These are phyloP conservation scores for Ichneumoninae sp. DNA, from an alignment of 2,888 invertebrate species.

Conservation along the genomic window DNA sequence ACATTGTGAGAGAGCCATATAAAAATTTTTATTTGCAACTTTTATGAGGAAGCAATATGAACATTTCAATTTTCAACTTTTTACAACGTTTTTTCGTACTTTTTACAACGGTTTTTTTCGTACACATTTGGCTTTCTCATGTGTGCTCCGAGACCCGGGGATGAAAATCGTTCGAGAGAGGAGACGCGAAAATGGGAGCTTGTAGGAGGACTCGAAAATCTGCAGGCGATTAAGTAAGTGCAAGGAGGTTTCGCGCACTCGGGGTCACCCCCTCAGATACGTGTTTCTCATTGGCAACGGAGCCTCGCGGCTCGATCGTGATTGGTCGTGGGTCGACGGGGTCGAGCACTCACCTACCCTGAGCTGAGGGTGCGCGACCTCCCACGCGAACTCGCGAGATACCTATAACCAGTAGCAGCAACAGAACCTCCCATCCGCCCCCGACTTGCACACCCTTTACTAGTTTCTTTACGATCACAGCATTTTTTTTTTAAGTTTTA, in stretches of 20 bases:
- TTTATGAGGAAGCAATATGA: too few species aligned
- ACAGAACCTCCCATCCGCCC: conserved; percentile 48
- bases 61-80: too few species aligned
- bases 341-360: conserved; percentile 80
- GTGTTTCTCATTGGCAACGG: conserved; percentile 79
- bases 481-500: not conserved
- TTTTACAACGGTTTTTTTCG: not conserved
- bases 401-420: conserved; percentile 62
- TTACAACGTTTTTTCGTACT: too few species aligned
- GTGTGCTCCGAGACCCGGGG: not conserved
- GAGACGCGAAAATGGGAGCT: not conserved
- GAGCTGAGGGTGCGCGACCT: conserved; percentile 77
- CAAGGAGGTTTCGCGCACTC: conserved; percentile 70
- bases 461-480: not conserved
- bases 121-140: not conserved
- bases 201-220: conserved; percentile 44
- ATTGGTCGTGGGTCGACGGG: conserved; percentile 82
- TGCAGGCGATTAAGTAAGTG: conserved; percentile 47
- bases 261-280: conserved; percentile 72
- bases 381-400: conserved; percentile 81
- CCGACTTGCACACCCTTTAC: conserved; percentile 13
- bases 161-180: not conserved
- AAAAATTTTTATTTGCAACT: too few species aligned
- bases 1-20: too few species aligned
- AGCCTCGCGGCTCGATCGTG: conserved; percentile 75